Evolutionary conservation across 2,888 invertebrate species (phyloP).

Genomic region (Kuschelorhynchus macadamiae): DNA sequence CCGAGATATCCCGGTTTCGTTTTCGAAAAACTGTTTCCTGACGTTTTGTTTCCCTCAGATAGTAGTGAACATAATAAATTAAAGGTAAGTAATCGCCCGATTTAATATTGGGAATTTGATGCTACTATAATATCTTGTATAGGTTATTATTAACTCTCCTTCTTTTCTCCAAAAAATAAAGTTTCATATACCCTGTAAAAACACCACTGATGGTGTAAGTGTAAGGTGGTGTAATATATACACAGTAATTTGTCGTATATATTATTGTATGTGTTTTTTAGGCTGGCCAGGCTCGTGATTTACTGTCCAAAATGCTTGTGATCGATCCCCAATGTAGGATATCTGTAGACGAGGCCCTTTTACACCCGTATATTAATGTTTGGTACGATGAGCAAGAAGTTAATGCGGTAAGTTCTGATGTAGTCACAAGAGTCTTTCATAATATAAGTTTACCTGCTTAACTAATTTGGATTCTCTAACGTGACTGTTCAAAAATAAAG

Average conservation of each 20-base stretch:
- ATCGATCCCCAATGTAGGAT: constrained; percentile 98
- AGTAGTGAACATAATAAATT: constrained; percentile 95
- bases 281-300: constrained; percentile 95
- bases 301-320: constrained; percentile 97
- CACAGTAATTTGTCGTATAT: too few relatives aligned
- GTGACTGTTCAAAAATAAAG: too few relatives aligned
- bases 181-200: too few relatives aligned
- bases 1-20: constrained; percentile 95
- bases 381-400: constrained; percentile 99
- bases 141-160: too few relatives aligned
- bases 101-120: too few relatives aligned
- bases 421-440: too few relatives aligned
- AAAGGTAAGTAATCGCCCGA: constrained; percentile 72
- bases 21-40: constrained; percentile 97
- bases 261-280: constrained; percentile 33
- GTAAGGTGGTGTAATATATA: too few relatives aligned
- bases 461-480: too few relatives aligned
- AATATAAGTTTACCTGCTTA: too few relatives aligned
- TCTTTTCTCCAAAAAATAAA: too few relatives aligned
- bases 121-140: too few relatives aligned
- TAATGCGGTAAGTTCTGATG: constrained; percentile 89
- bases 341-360: constrained; percentile 97
- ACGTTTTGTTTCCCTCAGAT: constrained; percentile 97
- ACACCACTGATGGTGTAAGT: too few relatives aligned
- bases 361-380: constrained; percentile 99